Evolutionary conservation across 2,888 invertebrate genomes (phyloP).

Genomic region (Trachelus tabidus): DNA sequence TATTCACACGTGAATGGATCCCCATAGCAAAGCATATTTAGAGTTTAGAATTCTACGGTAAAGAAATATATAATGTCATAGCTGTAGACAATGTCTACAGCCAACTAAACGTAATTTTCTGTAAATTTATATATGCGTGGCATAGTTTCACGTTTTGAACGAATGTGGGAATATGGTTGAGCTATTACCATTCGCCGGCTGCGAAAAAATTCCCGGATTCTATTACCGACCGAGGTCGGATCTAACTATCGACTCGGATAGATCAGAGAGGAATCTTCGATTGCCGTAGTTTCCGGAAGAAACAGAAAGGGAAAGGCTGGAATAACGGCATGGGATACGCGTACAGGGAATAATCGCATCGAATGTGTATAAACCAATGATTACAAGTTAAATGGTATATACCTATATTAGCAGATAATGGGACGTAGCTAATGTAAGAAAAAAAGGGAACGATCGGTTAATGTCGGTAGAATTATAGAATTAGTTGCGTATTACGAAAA

Average conservation of each 20-base stretch:
- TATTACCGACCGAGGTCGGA: slow-evolving; percentile 6
- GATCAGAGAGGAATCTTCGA: neutral
- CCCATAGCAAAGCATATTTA: neutral
- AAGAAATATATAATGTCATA: neutral
- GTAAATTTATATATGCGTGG: neutral
- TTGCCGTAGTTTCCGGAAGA: neutral
- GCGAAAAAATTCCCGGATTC: slow-evolving; percentile 13
- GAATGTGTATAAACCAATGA: neutral
- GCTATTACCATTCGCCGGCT: slow-evolving; percentile 30
- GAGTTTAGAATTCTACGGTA: neutral
- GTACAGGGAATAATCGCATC: neutral
- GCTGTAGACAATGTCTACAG: no score
- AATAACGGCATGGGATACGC: neutral
- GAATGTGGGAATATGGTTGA: slow-evolving; percentile 40
- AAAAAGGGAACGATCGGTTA: slow-evolving; percentile 2
- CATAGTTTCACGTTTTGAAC: slow-evolving; percentile 29
- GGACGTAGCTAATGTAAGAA: neutral
- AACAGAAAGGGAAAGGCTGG: neutral
- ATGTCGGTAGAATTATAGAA: neutral
- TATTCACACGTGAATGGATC: neutral
- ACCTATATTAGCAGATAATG: neutral
- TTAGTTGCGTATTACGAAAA: neutral
- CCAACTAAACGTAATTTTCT: neutral
- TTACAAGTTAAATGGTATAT: neutral
- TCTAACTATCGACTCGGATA: neutral